Evolutionary conservation across 1,140 invertebrate genomes (phyloP), one percentile per base, ranked within the genome.

Genomic region (Atta cephalotes): DNA sequence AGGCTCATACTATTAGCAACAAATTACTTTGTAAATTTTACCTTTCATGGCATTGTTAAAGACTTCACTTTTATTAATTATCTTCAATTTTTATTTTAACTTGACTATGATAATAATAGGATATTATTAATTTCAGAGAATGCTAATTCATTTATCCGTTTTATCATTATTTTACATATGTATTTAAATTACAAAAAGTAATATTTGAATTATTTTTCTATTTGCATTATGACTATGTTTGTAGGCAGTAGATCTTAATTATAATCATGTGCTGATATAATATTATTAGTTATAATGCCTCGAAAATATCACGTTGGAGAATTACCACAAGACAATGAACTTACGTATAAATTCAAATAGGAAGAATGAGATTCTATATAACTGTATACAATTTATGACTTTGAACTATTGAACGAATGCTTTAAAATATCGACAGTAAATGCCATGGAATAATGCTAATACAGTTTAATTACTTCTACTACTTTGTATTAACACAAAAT

Each of bases 281-380:
- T 72, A 87, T 88, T 66, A 79, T 79, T 85, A 74, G 51, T 18
- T 31, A 21, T n/a, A 78, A 87, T 68, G n/a, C 1, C 21, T 56
- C 14, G 31, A 14, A 18, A 53, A 45, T 6, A 28, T 21, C 21
- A 12, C 12, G 31, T 56, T 56, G 63, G 53, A 63, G 53, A 56
- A 71, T 82, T 60, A 6, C 28, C 35, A 18, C n/a, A 72, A 79
- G 53, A 60, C 68, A 35, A 60, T 53, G 12, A n/a, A 45, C 39
- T 45, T 70, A 49, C 49, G 39, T 35, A 66, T 39, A 21, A 66
- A 56, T 18, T 25, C 7, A 35, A 12, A 10, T 39, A 5, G 6
- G 25, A 6, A 56, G 53, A n/a, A 28, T 35, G 56, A 62, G 16
- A 68, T 58, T 25, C 21, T 58, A 35, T 35, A 53, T 21, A 45